Base-by-base conservation (phyloP, 2,888 invertebrate genomes). In the Thymelicus lineola region DNA sequence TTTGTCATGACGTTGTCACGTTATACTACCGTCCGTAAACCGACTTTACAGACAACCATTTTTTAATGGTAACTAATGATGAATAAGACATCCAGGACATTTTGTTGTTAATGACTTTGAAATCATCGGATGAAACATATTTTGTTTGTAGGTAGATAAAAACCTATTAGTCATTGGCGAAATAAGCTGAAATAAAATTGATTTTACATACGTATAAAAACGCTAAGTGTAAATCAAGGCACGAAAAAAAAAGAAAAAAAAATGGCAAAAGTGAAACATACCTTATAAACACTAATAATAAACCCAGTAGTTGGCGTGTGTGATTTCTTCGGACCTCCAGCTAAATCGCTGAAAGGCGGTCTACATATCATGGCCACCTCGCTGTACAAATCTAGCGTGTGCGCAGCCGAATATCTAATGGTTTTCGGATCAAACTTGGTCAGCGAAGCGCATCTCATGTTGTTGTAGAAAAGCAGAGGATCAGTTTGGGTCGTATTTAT, bases 321-420 rank as follows among this genome's bases (percentile, higher is more conserved):
- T 7, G 96, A 96, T 84, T 97, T 96, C 86, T 97, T 96, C 66
- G 96, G 95, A 72, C 96, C 95, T 63, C 96, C 96, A 70, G 96
- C 96, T 62, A 96, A 94, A 81, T 97, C 97, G 79, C 95, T 96
- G 77, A 98, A 94, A 0, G 98, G 98, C 57, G 98, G 98, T 75
- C 98, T 91, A 76, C 98, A 98, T 77, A 98, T 98, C 85, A 98
- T 97, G 7, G 98, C 98, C 71, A 98, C 98, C 90, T 98, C 98
- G 81, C 97, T 97, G 84, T 98, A 98, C 77, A 98, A 90, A 84
- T 98, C 98, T 83, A 98, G 88, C 0, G 97, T 98, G 84, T 98
- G 98, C 74, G 96, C 97, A 62, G 97, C 97, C 69, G 98, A 97
- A 89, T 98, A 98, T 80, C 97, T 95, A 66, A 87, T 91, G 17